Conservation (phyloP, 2,113 vertebrate species). For the Holacanthus passer region DNA sequence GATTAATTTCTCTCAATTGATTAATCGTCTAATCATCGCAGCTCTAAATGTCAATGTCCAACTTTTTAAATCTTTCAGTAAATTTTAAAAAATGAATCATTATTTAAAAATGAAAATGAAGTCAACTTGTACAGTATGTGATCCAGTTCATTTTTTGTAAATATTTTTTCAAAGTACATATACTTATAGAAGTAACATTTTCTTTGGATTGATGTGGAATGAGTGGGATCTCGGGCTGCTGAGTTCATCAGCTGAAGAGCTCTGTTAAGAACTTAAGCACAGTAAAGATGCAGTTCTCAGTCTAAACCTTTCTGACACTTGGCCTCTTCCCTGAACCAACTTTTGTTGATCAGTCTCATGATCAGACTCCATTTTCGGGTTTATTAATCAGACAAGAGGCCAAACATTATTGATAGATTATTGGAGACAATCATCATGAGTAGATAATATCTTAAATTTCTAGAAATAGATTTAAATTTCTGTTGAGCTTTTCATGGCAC, state of each 20-base stretch:
- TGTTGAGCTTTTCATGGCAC: neutral
- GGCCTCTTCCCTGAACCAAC: neutral
- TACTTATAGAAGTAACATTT: neutral
- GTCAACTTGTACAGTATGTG: neutral
- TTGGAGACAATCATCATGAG: neutral
- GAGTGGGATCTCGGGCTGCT: neutral
- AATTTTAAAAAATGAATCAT: neutral
- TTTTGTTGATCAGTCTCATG: neutral
- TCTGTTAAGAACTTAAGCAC: neutral
- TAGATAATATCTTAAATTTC: neutral
- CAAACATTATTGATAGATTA: no score
- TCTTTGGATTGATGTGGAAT: neutral
- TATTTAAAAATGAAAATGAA: constrained; percentile 1
- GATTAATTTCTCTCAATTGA: no score
- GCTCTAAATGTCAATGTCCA: no score
- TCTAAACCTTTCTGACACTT: neutral
- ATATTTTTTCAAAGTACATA: neutral
- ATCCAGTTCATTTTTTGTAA: neutral
- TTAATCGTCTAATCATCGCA: no score
- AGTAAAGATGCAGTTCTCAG: neutral
- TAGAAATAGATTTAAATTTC: no score
- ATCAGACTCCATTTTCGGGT: neutral
- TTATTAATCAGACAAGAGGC: neutral
- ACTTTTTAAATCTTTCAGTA: neutral
- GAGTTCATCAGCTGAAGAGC: neutral